Evolutionary conservation across 64 coral and sea anemone species (phyloP), one percentile per base, ranked within the genome.

Genomic region (Pachyseris speciosa): DNA sequence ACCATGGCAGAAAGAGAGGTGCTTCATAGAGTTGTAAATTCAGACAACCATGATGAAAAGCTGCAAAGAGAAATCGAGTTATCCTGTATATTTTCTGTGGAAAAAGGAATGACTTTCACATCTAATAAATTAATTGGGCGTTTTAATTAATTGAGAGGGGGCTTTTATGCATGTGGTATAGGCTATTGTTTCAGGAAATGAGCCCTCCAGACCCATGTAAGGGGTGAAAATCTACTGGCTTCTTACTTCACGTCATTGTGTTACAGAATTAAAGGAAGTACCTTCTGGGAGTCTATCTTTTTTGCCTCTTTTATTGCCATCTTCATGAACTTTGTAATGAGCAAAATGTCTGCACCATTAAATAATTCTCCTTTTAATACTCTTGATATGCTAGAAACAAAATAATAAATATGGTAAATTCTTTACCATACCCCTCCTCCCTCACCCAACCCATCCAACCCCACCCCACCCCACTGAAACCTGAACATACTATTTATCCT

Each of bases 401-500:
- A n/a, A n/a, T n/a, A n/a, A n/a, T n/a, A n/a, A n/a, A n/a, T n/a
- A 22, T 43, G 38, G 36, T 40, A 48, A 15, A 16, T 19, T 75
- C 32, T 37, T 36, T 80, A 29, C 20, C 51, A 50, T 10, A 31
- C 51, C 25, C 6, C 47, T 38, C 8, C 9, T 7, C 2, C 52
- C 1, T 22, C 36, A 33, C 80, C 80, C 48, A 60, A 40, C 26
- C 22, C 17, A 24, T 34, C 27, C 9, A 17, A 51, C 49, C 22
- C 16, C 8, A 80, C 38, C 7, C 28, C 48, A 5, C 2, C 32
- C 8, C 6, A 48, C 27, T 50, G 34, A 42, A 2, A 45, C 4
- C 43, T 45, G 43, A 4, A 31, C 97, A 93, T 87, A 99, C 97
- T 93, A 83, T 90, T 99, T 99, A 17, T 99, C 94, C 57, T 99